A percentile compares a stretch with the other conserved stretches of the same genome.
These are phyloP conservation scores for Leucoma salicis DNA, from an alignment of 2,888 invertebrate genomes.

Conservation along the genomic window DNA sequence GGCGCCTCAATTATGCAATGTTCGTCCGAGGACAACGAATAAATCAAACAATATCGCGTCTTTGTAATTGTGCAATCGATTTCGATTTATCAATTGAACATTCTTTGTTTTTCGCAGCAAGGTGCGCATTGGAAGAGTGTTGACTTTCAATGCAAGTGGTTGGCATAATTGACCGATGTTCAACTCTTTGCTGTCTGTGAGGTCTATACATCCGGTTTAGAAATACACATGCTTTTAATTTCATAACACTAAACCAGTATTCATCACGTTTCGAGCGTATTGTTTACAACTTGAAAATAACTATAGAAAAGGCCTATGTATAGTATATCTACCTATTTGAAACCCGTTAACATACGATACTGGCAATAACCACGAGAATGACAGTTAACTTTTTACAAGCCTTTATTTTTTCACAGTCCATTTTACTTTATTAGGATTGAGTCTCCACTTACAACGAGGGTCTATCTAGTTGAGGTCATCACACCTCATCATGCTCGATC, in stretches of 20 bases:
- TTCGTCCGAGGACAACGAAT: constrained; percentile 46
- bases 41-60: constrained; percentile 44
- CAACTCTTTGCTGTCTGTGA: constrained; percentile 26
- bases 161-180: constrained; percentile 31
- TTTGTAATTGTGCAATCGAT: constrained; percentile 46
- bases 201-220: constrained; percentile 18
- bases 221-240: constrained; percentile 26
- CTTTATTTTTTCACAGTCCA: too few relatives aligned
- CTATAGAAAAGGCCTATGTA: neutral
- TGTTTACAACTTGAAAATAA: neutral
- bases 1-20: constrained; percentile 66
- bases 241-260: constrained; percentile 14
- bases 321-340: neutral
- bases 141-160: constrained; percentile 30
- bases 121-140: constrained; percentile 17
- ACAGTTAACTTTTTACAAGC: too few relatives aligned
- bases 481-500: too few relatives aligned
- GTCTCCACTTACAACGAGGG: too few relatives aligned
- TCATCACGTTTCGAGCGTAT: neutral
- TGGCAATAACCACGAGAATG: constrained; percentile 12
- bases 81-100: constrained; percentile 40
- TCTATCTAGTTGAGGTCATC: too few relatives aligned
- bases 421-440: too few relatives aligned
- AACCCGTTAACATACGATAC: constrained; percentile 3
- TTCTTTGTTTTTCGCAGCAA: constrained; percentile 31